Evolutionary conservation across 2,888 invertebrate genomes (phyloP).

Genomic region (Lithophane semibrunnea): DNA sequence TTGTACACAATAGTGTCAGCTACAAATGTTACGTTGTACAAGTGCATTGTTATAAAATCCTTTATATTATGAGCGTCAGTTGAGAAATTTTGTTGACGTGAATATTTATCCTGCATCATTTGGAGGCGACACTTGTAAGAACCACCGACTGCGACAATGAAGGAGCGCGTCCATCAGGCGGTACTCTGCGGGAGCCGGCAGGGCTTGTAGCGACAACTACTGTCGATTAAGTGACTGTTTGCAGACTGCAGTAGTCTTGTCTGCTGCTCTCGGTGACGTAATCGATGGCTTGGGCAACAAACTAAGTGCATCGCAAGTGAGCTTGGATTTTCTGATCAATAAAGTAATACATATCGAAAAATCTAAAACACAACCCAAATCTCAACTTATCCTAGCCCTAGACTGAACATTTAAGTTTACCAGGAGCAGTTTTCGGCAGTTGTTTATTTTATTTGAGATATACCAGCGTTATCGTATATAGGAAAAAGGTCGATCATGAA

Average conservation of each 20-base stretch:
- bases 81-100: conserved; percentile 12
- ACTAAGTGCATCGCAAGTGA: conserved; percentile 32
- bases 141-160: conserved; percentile 3
- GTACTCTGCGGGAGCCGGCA: background rate
- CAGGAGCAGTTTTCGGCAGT: background rate
- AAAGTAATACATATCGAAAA: conserved; percentile 1
- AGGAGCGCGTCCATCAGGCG: conserved; percentile 7
- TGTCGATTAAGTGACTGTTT: conserved; percentile 30
- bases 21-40: background rate
- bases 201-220: background rate
- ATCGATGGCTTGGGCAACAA: conserved; percentile 16
- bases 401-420: background rate
- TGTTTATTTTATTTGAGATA: conserved; percentile 24
- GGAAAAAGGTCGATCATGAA: conserved; percentile 21
- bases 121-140: background rate
- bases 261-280: background rate
- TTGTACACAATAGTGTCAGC: background rate
- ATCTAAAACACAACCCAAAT: background rate
- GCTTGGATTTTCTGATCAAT: conserved; percentile 12
- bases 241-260: background rate
- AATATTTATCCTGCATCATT: conserved; percentile 18
- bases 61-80: conserved; percentile 4
- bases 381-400: background rate
- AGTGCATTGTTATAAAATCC: conserved; percentile 4
- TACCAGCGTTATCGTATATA: background rate